Conservation (phyloP, 2,113 vertebrate species). For the Cromileptes altivelis region DNA sequence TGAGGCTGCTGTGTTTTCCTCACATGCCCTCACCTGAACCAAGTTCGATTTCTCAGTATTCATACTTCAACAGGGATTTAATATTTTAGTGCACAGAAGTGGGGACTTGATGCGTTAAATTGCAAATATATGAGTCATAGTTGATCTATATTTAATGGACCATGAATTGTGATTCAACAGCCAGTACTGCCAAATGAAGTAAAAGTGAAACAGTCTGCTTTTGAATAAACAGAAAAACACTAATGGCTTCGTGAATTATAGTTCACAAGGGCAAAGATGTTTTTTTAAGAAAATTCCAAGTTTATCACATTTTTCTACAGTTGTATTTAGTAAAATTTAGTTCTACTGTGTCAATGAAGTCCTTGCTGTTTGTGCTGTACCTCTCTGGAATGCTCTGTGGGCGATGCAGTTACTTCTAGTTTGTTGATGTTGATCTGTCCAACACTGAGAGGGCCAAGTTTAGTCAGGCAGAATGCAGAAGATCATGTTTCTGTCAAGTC, state of each 20-base stretch:
- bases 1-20: constrained; percentile 33
- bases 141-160: constrained; percentile 75
- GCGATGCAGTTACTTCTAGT: constrained; percentile 6
- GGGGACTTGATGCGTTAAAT: constrained; percentile 60
- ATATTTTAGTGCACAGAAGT: constrained; percentile 68
- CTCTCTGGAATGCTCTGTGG: constrained; percentile 4
- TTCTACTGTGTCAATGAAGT: not conserved
- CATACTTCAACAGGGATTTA: constrained; percentile 57
- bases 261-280: not conserved
- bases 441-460: constrained; percentile 54
- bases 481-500: constrained; percentile 78
- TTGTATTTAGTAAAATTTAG: not conserved
- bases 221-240: constrained; percentile 33
- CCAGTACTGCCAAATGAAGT: constrained; percentile 42
- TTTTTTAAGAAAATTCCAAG: not conserved
- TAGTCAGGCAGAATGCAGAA: constrained; percentile 61
- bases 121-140: constrained; percentile 66
- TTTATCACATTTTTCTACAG: not conserved
- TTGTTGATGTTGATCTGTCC: constrained; percentile 62
- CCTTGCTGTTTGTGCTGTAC: not conserved
- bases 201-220: constrained; percentile 6
- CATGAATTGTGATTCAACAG: constrained; percentile 69
- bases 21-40: constrained; percentile 44
- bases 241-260: not conserved
- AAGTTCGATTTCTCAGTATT: constrained; percentile 41